Evolutionary conservation across 2,113 vertebrate species (phyloP).

Genomic region (Cyphomyrus plagiostoma): DNA sequence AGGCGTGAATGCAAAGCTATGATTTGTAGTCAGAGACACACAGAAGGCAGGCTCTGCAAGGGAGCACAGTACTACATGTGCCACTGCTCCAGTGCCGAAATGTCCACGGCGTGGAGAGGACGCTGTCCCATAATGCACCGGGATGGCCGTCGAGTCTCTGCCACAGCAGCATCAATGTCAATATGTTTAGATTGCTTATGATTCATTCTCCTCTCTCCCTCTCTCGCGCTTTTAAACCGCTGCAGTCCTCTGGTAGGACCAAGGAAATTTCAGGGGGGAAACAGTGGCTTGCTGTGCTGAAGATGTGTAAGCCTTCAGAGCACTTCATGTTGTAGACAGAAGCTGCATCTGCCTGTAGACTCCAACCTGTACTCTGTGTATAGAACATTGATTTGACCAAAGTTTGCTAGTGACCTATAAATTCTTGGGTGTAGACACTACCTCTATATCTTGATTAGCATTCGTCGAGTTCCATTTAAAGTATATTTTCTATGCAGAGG

Average conservation of each 20-base stretch:
- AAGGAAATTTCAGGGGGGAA: background rate
- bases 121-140: background rate
- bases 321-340: background rate
- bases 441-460: background rate
- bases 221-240: background rate
- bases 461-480: background rate
- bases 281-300: background rate
- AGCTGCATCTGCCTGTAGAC: background rate
- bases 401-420: background rate
- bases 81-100: background rate
- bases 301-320: background rate
- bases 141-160: background rate
- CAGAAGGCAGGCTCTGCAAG: background rate
- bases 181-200: background rate
- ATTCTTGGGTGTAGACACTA: background rate
- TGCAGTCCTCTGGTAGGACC: background rate
- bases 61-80: background rate
- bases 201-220: background rate
- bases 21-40: background rate
- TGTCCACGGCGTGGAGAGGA: background rate
- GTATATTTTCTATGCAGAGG: background rate
- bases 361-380: background rate
- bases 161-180: background rate
- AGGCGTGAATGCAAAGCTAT: slow-evolving; percentile 5
- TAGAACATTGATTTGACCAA: background rate